These are phyloP conservation scores for Catalaphyllia jardinei DNA, from an alignment of 64 coral and sea anemone species.

Conservation along the genomic window DNA sequence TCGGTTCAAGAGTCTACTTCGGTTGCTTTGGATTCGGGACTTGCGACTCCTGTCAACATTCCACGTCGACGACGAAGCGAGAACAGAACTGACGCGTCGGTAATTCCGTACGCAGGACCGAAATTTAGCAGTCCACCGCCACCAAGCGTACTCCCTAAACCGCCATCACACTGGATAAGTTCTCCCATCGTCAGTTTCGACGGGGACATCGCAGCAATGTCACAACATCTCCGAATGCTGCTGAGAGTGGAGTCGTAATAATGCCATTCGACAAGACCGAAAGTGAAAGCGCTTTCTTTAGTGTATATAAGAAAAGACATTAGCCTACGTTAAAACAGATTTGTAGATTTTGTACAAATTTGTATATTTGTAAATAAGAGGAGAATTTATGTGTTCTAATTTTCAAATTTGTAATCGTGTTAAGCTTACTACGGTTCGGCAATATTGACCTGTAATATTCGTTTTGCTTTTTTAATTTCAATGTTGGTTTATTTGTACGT, in stretches of 20 bases:
- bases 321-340: slow-evolving; percentile 63
- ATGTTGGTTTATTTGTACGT: background rate
- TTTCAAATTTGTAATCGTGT: slow-evolving; percentile 15
- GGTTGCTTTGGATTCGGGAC: slow-evolving; percentile 34
- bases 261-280: background rate
- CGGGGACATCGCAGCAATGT: slow-evolving; percentile 79
- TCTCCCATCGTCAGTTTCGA: slow-evolving; percentile 50
- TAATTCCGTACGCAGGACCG: slow-evolving; percentile 78
- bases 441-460: slow-evolving; percentile 17
- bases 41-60: slow-evolving; percentile 40
- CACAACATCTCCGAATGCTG: slow-evolving; percentile 76
- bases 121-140: slow-evolving; percentile 91
- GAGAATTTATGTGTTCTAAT: slow-evolving; percentile 50
- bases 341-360: slow-evolving; percentile 97
- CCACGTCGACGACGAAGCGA: slow-evolving; percentile 64
- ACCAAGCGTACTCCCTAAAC: slow-evolving; percentile 82
- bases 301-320: slow-evolving; percentile 57
- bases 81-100: slow-evolving; percentile 31
- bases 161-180: slow-evolving; percentile 90
- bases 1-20: slow-evolving; percentile 50
- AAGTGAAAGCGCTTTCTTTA: slow-evolving; percentile 34
- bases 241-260: slow-evolving; percentile 82
- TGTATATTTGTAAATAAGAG: slow-evolving; percentile 98
- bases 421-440: background rate
- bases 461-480: slow-evolving; percentile 29